Evolutionary conservation across 92 coral and sea anemone species (phyloP).

Genomic region (Epizoanthus ramosus): DNA sequence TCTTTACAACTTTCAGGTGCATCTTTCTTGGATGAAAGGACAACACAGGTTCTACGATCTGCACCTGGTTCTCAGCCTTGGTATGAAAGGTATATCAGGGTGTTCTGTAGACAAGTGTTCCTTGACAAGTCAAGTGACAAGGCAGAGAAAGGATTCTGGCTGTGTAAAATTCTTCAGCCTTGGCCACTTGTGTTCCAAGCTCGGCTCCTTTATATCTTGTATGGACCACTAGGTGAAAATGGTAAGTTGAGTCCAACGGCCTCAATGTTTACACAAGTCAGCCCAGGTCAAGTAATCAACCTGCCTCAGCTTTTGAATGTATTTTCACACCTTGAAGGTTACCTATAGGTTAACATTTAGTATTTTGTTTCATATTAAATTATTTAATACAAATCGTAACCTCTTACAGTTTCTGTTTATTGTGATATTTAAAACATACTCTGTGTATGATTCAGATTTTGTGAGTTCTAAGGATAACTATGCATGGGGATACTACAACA

Average conservation of each 20-base stretch:
- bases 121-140: constrained; percentile 86
- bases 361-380: no score
- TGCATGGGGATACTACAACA: no score
- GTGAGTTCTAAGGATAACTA: no score
- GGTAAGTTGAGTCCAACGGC: constrained; percentile 11
- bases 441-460: no score
- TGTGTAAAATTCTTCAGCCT: constrained; percentile 84
- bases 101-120: constrained; percentile 94
- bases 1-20: constrained; percentile 60
- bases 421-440: no score
- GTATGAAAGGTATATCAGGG: constrained; percentile 95
- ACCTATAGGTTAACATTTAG: no score
- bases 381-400: no score
- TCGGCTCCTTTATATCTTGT: constrained; percentile 82
- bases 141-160: constrained; percentile 94
- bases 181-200: constrained; percentile 98
- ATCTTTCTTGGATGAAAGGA: constrained; percentile 89
- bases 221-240: constrained; percentile 82
- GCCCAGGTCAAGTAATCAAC: no score
- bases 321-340: no score
- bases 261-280: no score
- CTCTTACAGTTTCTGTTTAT: no score
- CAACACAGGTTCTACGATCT: constrained; percentile 75
- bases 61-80: constrained; percentile 92
- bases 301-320: no score